These are phyloP conservation scores for Nothoprocta perdicaria DNA, from an alignment of 2,113 vertebrate species.

Conservation along the genomic window DNA sequence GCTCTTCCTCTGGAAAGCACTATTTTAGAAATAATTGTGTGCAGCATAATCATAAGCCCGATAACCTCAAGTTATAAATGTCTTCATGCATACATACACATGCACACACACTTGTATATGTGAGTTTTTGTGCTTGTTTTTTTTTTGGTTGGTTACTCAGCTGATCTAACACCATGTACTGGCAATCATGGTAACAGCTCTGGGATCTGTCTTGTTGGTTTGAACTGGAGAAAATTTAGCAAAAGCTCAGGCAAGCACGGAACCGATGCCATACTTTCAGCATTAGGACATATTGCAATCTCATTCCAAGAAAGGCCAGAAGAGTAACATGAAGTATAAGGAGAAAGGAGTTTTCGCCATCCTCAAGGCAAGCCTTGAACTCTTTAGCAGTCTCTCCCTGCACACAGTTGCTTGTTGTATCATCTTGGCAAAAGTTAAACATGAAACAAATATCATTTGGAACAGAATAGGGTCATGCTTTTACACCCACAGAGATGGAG, in stretches of 20 bases:
- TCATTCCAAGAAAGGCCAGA: constrained; percentile 8
- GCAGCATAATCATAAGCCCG: neutral
- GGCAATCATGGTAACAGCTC: neutral
- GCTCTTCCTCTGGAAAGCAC: neutral
- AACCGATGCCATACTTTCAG: constrained; percentile 1
- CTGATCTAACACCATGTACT: neutral
- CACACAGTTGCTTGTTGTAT: neutral
- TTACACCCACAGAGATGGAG: neutral
- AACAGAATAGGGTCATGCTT: neutral
- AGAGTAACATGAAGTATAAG: neutral
- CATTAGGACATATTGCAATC: neutral
- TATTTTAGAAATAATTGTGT: neutral
- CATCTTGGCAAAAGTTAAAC: neutral
- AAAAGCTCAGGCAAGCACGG: constrained; percentile 37
- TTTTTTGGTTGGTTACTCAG: constrained; percentile 11
- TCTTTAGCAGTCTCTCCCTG: neutral
- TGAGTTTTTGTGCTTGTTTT: neutral
- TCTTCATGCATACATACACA: fast-evolving
- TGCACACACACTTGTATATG: fast-evolving
- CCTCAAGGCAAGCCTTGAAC: constrained; percentile 6
- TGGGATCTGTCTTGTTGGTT: neutral
- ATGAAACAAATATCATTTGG: neutral
- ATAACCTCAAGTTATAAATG: neutral
- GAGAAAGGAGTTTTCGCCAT: neutral
- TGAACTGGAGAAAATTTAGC: neutral